These are phyloP conservation scores for Coptodon rendalli DNA, from an alignment of 2,113 vertebrate species.

Conservation along the genomic window DNA sequence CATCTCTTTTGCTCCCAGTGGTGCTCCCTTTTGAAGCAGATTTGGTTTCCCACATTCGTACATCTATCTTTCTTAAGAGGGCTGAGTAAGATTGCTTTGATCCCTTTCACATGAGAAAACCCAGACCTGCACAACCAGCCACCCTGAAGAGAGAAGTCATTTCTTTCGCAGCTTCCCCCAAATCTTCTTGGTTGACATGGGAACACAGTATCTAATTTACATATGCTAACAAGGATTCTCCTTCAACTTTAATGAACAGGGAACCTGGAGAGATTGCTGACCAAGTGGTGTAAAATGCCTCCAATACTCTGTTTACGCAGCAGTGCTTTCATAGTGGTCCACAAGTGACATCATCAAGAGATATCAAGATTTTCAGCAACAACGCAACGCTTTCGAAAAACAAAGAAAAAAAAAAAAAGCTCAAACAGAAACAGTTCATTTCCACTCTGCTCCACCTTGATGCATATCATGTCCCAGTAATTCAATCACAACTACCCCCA, in stretches of 20 bases:
- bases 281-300: not conserved
- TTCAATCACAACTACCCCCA: not conserved
- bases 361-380: not conserved
- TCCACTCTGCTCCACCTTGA: not conserved
- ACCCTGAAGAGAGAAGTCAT: constrained; percentile 35
- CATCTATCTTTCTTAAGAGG: constrained; percentile 55
- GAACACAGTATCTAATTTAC: constrained; percentile 28
- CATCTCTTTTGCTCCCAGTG: constrained; percentile 36
- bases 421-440: not conserved
- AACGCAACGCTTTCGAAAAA: not conserved
- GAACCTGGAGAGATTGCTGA: not conserved
- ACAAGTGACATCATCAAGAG: not conserved
- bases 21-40: constrained; percentile 50
- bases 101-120: constrained; percentile 41
- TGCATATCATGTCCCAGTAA: not conserved
- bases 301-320: not conserved
- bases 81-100: constrained; percentile 49
- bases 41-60: constrained; percentile 52
- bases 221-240: constrained; percentile 10
- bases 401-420: not conserved
- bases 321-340: not conserved
- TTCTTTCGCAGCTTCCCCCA: constrained; percentile 19
- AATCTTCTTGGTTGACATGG: constrained; percentile 41
- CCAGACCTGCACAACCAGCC: constrained; percentile 31
- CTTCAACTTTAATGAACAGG: constrained; percentile 21